Percentiles rank a stretch among this genome's conserved stretches.
phyloP scores from a whole-genome alignment of 2,888 invertebrate genomes.

The Erynnis tages region DNA sequence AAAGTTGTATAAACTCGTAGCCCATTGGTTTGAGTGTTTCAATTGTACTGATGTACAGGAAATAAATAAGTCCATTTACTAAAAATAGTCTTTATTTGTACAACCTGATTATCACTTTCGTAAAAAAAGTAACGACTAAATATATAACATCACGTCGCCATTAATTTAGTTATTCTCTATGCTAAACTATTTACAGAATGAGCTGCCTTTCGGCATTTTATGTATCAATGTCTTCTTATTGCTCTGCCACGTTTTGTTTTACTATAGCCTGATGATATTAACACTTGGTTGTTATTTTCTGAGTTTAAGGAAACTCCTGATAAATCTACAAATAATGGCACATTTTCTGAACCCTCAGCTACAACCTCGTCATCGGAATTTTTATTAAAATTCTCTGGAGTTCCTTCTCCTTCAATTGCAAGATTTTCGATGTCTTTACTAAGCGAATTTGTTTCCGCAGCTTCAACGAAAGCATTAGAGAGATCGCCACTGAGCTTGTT shows the following conservation, averaged over 20 bases:
- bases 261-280: constrained; percentile 77
- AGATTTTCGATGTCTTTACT: constrained; percentile 84
- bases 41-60: background rate
- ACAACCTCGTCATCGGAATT: constrained; percentile 46
- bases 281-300: constrained; percentile 63
- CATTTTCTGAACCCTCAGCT: constrained; percentile 72
- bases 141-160: constrained; percentile 62
- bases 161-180: constrained; percentile 77
- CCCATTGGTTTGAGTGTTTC: too few species aligned
- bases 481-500: constrained; percentile 90
- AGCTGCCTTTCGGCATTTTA: constrained; percentile 47
- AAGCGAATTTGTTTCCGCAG: constrained; percentile 91
- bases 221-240: constrained; percentile 61
- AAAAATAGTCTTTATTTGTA: constrained; percentile 70
- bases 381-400: constrained; percentile 64
- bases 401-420: constrained; percentile 76
- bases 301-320: constrained; percentile 67
- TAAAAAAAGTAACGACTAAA: constrained; percentile 67
- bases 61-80: constrained; percentile 37
- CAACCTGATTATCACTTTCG: constrained; percentile 76
- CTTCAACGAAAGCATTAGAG: constrained; percentile 92
- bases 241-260: constrained; percentile 77
- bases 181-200: constrained; percentile 75
- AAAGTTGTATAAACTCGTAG: too few species aligned
- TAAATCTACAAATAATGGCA: constrained; percentile 78